Evolutionary conservation across 53 echinoderm and acorn worm species (phyloP).

Genomic region (Hippasteria phrygiana): DNA sequence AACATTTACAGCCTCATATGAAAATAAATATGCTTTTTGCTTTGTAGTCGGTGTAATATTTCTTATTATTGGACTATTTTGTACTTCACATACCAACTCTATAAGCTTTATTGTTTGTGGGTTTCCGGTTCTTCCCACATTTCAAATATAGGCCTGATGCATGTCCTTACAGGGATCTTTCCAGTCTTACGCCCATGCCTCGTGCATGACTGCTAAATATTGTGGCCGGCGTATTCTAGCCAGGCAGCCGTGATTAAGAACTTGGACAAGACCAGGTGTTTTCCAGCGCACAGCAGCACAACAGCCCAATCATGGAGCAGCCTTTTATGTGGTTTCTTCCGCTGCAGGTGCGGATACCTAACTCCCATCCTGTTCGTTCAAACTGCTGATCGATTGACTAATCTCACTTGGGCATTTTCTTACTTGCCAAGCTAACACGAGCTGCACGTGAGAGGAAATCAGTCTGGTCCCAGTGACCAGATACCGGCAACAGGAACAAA

Average conservation of each 20-base stretch:
- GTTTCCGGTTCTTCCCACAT: neutral
- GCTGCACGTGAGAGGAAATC: constrained; percentile 3
- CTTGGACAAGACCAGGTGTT: constrained; percentile 33
- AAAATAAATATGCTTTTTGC: too few relatives aligned
- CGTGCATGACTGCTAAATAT: constrained; percentile 4
- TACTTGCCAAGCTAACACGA: constrained; percentile 49
- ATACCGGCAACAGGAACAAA: constrained; percentile 49
- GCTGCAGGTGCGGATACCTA: constrained; percentile 43
- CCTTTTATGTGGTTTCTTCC: constrained; percentile 55
- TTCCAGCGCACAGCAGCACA: neutral
- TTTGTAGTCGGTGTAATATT: too few relatives aligned
- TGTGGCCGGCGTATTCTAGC: neutral
- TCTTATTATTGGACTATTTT: too few relatives aligned
- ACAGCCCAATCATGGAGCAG: constrained; percentile 31
- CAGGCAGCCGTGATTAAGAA: constrained; percentile 27
- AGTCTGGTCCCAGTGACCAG: constrained; percentile 9
- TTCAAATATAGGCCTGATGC: neutral
- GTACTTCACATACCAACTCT: too few relatives aligned
- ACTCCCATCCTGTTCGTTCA: constrained; percentile 53
- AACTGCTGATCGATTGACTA: constrained; percentile 40
- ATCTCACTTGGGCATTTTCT: constrained; percentile 48
- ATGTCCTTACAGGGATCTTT: neutral
- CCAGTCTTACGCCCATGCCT: neutral
- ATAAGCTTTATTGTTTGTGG: too few relatives aligned
- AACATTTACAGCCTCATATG: too few relatives aligned